Conservation (phyloP, 2,888 invertebrate genomes). For the Cremastinae sp. region DNA sequence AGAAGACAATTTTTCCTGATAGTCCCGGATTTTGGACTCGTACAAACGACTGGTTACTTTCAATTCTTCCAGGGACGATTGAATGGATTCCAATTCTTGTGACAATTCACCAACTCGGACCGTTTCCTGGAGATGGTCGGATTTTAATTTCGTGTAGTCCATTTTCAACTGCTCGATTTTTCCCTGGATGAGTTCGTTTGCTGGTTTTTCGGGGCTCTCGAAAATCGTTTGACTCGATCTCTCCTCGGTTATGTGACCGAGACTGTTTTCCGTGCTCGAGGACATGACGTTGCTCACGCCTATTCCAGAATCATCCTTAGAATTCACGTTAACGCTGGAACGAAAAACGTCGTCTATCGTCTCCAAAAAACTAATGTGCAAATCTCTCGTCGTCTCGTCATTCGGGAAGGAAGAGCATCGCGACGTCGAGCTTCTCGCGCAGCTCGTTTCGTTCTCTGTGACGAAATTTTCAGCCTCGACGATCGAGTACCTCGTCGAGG, state of each 20-base stretch:
- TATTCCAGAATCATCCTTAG: slow-evolving; percentile 73
- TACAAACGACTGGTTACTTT: slow-evolving; percentile 62
- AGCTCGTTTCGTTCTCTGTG: slow-evolving; percentile 20
- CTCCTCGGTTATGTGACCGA: slow-evolving; percentile 56
- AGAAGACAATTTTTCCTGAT: slow-evolving; percentile 58
- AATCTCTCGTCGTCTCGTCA: slow-evolving; percentile 38
- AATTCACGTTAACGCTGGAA: slow-evolving; percentile 36
- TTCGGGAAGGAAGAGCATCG: slow-evolving; percentile 23
- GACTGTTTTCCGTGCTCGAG: slow-evolving; percentile 54
- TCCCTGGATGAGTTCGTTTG: slow-evolving; percentile 49
- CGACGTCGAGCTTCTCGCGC: slow-evolving; percentile 9
- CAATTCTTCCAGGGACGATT: slow-evolving; percentile 60
- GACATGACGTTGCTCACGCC: slow-evolving; percentile 44
- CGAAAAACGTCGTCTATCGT: slow-evolving; percentile 53
- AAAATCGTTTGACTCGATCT: slow-evolving; percentile 62
- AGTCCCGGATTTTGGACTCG: slow-evolving; percentile 64
- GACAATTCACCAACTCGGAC: slow-evolving; percentile 64
- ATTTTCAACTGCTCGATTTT: slow-evolving; percentile 64
- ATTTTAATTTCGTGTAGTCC: slow-evolving; percentile 66
- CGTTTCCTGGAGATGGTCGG: slow-evolving; percentile 61
- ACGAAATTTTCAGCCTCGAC: slow-evolving; percentile 49
- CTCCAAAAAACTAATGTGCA: slow-evolving; percentile 51
- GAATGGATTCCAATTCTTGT: slow-evolving; percentile 66
- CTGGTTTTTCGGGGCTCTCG: neutral
- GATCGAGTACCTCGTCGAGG: slow-evolving; percentile 39